These are phyloP conservation scores for Telmatherina bonti DNA, from an alignment of 2,797 vertebrate species.

Conservation along the genomic window DNA sequence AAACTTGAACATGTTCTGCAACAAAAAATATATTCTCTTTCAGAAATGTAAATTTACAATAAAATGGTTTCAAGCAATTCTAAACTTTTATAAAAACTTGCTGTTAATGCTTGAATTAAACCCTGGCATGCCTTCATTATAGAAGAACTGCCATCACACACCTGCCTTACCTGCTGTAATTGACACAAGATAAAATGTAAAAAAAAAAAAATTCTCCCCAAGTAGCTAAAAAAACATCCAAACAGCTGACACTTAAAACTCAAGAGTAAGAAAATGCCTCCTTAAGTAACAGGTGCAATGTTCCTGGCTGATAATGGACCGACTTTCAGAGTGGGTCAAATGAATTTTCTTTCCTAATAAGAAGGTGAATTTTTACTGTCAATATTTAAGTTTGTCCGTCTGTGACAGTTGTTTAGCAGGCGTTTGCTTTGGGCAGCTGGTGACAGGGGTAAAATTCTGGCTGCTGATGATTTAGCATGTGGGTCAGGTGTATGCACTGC, in stretches of 20 bases:
- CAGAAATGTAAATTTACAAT: background rate
- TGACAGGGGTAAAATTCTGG: slow-evolving; percentile 74
- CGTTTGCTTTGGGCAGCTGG: slow-evolving; percentile 69
- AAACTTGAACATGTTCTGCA: background rate
- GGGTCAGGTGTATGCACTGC: slow-evolving; percentile 74
- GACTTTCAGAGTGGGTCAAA: slow-evolving; percentile 61
- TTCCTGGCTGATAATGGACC: slow-evolving; percentile 72
- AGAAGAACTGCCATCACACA: slow-evolving; percentile 27
- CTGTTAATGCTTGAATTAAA: slow-evolving; percentile 35
- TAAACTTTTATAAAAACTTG: slow-evolving; percentile 35
- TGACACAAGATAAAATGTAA: slow-evolving; percentile 66
- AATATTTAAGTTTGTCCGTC: slow-evolving; percentile 70
- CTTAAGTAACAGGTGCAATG: slow-evolving; percentile 54
- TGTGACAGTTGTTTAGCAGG: slow-evolving; percentile 76
- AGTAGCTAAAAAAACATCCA: slow-evolving; percentile 43
- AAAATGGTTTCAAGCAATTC: slow-evolving; percentile 1
- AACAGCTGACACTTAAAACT: slow-evolving; percentile 50
- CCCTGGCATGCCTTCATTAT: slow-evolving; percentile 49
- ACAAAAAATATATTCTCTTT: too few relatives aligned
- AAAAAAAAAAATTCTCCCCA: slow-evolving; percentile 23
- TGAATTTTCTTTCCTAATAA: slow-evolving; percentile 73
- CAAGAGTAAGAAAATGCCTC: slow-evolving; percentile 30
- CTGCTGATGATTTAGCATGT: slow-evolving; percentile 74
- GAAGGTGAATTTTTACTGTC: slow-evolving; percentile 69
- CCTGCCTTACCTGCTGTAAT: slow-evolving; percentile 44